A percentile compares a stretch with the other conserved stretches of the same genome.
Conservation (phyloP, 2,888 invertebrate genomes). For the Unio delphinus region DNA sequence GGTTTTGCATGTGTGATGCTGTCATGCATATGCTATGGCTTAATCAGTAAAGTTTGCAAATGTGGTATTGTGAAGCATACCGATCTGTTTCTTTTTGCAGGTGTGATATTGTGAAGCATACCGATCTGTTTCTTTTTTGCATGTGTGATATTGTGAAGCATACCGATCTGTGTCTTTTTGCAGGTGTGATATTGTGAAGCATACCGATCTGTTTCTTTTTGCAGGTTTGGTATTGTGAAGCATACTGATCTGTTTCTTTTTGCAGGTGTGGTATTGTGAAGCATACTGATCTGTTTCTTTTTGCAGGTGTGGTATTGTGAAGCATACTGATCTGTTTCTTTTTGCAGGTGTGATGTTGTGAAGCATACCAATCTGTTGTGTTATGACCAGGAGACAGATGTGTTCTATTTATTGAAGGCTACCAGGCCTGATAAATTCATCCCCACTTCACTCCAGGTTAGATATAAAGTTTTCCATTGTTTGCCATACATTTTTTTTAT, state of each 20-base stretch:
- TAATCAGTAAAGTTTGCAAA: no score
- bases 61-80: no score
- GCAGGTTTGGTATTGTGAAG: constrained; percentile 53
- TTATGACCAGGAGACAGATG: constrained; percentile 38
- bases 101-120: constrained; percentile 47
- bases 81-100: constrained; percentile 28
- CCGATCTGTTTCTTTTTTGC: constrained; percentile 43
- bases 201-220: constrained; percentile 43
- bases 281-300: constrained; percentile 39
- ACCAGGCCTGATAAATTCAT: constrained; percentile 45
- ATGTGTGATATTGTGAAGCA: constrained; percentile 53
- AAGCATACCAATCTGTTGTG: constrained; percentile 53
- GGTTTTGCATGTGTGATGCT: no score
- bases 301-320: constrained; percentile 55
- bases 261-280: constrained; percentile 55
- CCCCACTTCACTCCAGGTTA: constrained; percentile 51
- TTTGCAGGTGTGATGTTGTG: constrained; percentile 54
- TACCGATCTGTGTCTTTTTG: constrained; percentile 37
- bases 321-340: constrained; percentile 34
- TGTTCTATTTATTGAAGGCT: constrained; percentile 50
- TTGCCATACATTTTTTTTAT: no score
- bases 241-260: constrained; percentile 42
- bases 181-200: constrained; percentile 53
- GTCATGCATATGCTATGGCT: no score
- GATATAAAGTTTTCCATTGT: neutral